Base-by-base conservation (phyloP, 1,140 invertebrate species). In the Drosophila lini region DNA sequence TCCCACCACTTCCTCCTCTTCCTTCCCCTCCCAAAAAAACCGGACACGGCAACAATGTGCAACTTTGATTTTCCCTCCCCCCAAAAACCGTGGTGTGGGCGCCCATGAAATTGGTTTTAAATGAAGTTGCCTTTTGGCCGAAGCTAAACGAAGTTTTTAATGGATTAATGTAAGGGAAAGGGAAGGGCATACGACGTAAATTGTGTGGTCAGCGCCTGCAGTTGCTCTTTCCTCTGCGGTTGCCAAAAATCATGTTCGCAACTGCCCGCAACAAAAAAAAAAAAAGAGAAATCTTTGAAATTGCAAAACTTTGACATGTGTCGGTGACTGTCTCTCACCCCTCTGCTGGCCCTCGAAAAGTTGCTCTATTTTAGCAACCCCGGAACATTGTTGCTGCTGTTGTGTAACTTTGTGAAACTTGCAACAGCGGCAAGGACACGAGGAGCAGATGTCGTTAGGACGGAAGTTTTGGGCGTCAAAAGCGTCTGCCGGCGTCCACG, bases 271-370 rank as follows among this genome's bases (percentile, higher is more conserved):
- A 65, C 31, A 41, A 62, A 57, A 64, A 56, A 11, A 19, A 38
- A 36, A 44, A 41, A 13, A 36, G 19, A 60, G 41, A 71, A 73
- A 62, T 78, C 79, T 80, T 80, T 69, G 61, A 88, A 78, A 88
- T 88, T 82, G 71, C 67, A 57, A 88, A 88, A 88, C 68, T 88
- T 88, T 80, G 83, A 83, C 83, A 88, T 88, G 81, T 88, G 83
- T 75, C 78, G 82, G 40, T 47, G 47, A 32, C 32, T 82, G 28
- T 55, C 60, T 25, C 41, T 62, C 15, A 36, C 47, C 31, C 60
- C 25, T 60, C 25, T 60, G 48, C 34, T 34, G 22, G 36, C 62
- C 45, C 56, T 50, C 16, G 50, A 36, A 53, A 53, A 53, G 32
- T 53, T 53, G 32, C 32, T 22, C 16, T 36, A 53, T 53, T 53